Evolutionary conservation across 2,888 invertebrate genomes (phyloP).

Genomic region (Eupithecia tripunctaria): DNA sequence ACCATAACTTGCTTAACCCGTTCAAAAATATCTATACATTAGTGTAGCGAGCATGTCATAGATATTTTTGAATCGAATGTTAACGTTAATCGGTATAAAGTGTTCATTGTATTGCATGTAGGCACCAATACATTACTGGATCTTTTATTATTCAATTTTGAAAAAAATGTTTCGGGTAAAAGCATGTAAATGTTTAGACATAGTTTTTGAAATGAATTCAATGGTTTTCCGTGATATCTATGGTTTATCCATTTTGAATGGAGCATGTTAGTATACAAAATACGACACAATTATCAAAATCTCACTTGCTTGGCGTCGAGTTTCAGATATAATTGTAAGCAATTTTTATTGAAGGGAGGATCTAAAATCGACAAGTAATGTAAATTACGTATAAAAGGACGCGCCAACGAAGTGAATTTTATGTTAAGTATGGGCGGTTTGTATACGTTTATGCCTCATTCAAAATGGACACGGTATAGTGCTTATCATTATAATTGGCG

Average conservation of each 20-base stretch:
- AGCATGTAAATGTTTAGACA: constrained; percentile 65
- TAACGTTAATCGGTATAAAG: constrained; percentile 58
- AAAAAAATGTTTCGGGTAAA: constrained; percentile 36
- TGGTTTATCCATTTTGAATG: no score
- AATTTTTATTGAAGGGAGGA: no score
- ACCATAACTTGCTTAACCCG: constrained; percentile 55
- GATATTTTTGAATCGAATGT: constrained; percentile 66
- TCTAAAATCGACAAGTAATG: no score
- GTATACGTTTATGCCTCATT: no score
- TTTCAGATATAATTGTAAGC: no score
- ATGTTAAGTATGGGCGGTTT: no score
- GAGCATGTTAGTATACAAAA: no score
- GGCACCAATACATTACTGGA: constrained; percentile 66
- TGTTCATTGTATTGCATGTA: constrained; percentile 76
- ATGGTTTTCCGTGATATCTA: constrained; percentile 16
- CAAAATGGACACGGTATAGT: no score
- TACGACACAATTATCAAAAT: no score
- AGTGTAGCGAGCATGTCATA: constrained; percentile 45
- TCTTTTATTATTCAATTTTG: constrained; percentile 43
- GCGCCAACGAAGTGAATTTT: no score
- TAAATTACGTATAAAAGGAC: no score
- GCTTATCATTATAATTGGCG: constrained; percentile 42
- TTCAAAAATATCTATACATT: constrained; percentile 65
- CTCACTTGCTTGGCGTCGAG: no score
- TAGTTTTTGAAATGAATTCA: constrained; percentile 48